These are phyloP conservation scores for Stictonetta naevosa DNA, from an alignment of 2,113 vertebrate genomes.

Conservation along the genomic window DNA sequence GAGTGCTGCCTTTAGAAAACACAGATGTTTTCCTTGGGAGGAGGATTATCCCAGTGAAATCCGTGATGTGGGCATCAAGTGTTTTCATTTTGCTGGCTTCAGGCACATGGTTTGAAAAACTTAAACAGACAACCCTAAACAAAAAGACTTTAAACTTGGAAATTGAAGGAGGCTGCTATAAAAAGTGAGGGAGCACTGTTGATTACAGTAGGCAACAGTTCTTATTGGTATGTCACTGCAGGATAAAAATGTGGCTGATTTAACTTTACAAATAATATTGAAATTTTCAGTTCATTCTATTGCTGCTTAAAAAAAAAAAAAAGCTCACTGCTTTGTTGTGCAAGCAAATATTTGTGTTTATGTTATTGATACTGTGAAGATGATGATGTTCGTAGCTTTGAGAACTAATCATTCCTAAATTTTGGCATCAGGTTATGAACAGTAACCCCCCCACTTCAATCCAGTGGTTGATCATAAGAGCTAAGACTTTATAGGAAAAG, in stretches of 20 bases:
- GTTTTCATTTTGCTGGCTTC: neutral
- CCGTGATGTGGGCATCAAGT: neutral
- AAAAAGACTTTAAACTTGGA: neutral
- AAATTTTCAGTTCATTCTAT: neutral
- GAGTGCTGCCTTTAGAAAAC: neutral
- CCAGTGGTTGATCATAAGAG: too few species aligned
- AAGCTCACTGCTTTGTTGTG: neutral
- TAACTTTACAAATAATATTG: neutral
- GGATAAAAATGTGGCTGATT: neutral
- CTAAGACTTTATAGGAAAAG: neutral
- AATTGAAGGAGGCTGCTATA: neutral
- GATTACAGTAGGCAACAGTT: neutral
- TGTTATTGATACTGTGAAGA: neutral
- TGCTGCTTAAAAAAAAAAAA: neutral
- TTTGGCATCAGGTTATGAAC: neutral
- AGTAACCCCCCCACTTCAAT: too few species aligned
- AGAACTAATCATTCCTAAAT: neutral
- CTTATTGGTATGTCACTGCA: neutral
- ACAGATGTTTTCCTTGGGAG: constrained; percentile 23
- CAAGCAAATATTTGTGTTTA: neutral
- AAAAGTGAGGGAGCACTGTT: neutral
- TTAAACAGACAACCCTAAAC: neutral
- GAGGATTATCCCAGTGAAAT: constrained; percentile 13
- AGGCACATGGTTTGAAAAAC: neutral
- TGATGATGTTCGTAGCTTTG: neutral